Evolutionary conservation across 2,113 vertebrate species (phyloP), one percentile per base, ranked within the genome.

Genomic region (Gallinago paraguaiae): DNA sequence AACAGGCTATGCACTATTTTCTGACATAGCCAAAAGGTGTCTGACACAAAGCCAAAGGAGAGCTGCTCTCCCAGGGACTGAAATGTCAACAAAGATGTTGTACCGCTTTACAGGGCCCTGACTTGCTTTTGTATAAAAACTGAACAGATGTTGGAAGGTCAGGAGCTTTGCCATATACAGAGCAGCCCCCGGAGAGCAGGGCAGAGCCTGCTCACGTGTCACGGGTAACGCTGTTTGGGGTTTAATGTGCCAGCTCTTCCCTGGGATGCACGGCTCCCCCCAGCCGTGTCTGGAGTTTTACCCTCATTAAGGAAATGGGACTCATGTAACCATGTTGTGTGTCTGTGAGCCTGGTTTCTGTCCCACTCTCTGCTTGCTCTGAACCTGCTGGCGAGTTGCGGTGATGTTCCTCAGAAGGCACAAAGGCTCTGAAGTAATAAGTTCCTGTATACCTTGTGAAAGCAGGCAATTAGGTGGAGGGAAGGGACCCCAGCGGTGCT

Each of bases 401-500:
- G 70, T 61, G 82, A 13, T 95, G 72, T 63, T 93, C 76, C 86
- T 92, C 74, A 80, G 74, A 93, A 85, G 86, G 83, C 94, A 82
- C 92, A 92, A 77, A 80, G 94, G 88, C 93, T 94, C 92, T 80
- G 78, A 96, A 91, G 96, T 96, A 97, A 97, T 97, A 97, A 95
- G 81, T 72, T 96, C 86, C 61, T 92, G 72, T 93, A 69, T 76
- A 64, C 79, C 86, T 92, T 91, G 93, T 84, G 84, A 91, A 94
- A 87, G 50, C 77, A 95, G 91, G 74, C 93, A 93, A 87, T 97
- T 95, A 95, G 84, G 85, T 95, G 56, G 77, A 94, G 53, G 53
- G 54, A 88, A 84, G 82, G 87, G 75, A 88, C 75, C 53, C 35
- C 61, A 79, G 82, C 6, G 9, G 65, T 89, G 70, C 70, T 71